phyloP scores from a whole-genome alignment of 2,797 vertebrate species.

The Podarcis lilfordi region DNA sequence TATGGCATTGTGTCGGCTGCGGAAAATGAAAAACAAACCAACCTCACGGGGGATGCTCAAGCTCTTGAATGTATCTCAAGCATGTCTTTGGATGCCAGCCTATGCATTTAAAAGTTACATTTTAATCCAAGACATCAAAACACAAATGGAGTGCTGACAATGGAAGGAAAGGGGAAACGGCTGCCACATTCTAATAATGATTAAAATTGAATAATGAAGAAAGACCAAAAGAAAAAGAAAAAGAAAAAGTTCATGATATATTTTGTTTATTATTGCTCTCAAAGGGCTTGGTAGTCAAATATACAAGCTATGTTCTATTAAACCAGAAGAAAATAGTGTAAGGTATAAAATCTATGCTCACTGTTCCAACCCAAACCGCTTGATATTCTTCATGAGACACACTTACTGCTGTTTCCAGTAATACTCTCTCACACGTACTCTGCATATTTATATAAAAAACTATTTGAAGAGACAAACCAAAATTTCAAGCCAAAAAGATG shows the following conservation, averaged over 20 bases:
- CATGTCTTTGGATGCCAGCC: neutral
- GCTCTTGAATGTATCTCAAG: neutral
- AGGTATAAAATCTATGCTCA: constrained; percentile 64
- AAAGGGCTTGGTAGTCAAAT: constrained; percentile 69
- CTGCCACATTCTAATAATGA: constrained; percentile 50
- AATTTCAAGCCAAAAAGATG: constrained; percentile 34
- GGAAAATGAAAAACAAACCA: neutral
- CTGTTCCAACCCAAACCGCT: constrained; percentile 56
- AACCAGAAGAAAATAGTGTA: constrained; percentile 66
- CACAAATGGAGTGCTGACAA: constrained; percentile 38
- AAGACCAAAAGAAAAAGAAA: constrained; percentile 44
- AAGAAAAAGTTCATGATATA: constrained; percentile 58
- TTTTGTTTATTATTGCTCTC: constrained; percentile 81
- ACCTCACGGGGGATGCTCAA: neutral
- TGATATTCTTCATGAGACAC: constrained; percentile 56
- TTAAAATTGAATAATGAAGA: constrained; percentile 66
- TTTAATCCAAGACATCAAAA: constrained; percentile 39
- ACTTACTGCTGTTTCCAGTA: constrained; percentile 54
- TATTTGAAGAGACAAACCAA: constrained; percentile 32
- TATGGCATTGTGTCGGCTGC: neutral
- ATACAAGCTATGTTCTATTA: constrained; percentile 68
- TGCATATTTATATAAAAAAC: constrained; percentile 39
- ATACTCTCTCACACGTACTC: constrained; percentile 39
- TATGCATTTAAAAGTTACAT: neutral
- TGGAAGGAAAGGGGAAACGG: neutral